These are phyloP conservation scores for Ommatoiulus sabulosus DNA, from an alignment of 2,888 invertebrate species.

Conservation along the genomic window DNA sequence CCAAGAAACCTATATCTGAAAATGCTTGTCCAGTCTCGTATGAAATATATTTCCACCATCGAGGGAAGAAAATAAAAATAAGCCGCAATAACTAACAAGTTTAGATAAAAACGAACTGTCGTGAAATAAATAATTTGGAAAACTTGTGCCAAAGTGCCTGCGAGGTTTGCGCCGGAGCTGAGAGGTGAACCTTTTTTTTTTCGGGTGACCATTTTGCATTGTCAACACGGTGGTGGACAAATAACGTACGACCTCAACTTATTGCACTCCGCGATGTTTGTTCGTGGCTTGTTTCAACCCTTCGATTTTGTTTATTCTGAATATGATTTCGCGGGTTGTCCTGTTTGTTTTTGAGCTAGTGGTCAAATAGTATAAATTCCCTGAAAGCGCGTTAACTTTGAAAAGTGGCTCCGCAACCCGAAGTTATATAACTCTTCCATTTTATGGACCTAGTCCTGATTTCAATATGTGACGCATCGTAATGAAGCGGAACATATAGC, in stretches of 20 bases:
- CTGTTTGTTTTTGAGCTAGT: background rate
- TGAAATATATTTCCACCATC: slow-evolving; percentile 8
- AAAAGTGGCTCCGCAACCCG: background rate
- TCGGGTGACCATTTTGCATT: background rate
- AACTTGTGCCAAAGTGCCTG: background rate
- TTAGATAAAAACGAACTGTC: background rate
- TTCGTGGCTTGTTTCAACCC: background rate
- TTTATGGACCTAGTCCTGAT: too few relatives aligned
- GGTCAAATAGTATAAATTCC: background rate
- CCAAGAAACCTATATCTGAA: background rate
- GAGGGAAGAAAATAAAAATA: background rate
- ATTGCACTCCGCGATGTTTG: background rate
- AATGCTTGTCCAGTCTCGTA: background rate
- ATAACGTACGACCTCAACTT: background rate
- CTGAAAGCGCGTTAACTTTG: background rate
- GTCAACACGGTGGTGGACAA: background rate
- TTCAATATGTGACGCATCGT: too few relatives aligned
- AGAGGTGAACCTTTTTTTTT: background rate
- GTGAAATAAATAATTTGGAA: background rate
- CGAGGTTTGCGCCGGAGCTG: background rate
- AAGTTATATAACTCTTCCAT: too few relatives aligned
- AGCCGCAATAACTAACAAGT: background rate
- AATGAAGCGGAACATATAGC: too few relatives aligned
- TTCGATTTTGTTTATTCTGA: slow-evolving; percentile 18
- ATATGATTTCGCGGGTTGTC: background rate